A percentile compares a stretch with the other conserved stretches of the same genome.
These are phyloP conservation scores for Nasonia vitripennis DNA, from an alignment of 1,140 invertebrate species.

Conservation along the genomic window DNA sequence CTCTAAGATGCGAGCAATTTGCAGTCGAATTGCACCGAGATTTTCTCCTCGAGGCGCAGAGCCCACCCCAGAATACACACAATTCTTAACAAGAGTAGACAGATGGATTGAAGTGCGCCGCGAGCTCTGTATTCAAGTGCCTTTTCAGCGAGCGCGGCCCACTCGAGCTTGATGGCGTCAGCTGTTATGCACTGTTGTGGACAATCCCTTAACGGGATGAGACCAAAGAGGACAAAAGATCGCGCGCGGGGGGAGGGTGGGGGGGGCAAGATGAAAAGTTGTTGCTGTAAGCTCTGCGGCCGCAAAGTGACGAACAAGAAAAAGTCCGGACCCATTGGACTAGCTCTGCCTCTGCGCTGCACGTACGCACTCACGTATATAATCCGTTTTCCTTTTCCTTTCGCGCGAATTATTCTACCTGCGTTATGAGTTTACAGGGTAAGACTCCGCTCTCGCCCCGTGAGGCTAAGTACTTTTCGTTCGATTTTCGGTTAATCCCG, in stretches of 20 bases:
- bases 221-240: neutral
- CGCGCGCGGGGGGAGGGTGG: neutral
- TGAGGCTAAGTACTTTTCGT: constrained; percentile 13
- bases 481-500: constrained; percentile 18
- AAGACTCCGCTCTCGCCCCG: neutral
- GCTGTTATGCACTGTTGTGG: constrained; percentile 68
- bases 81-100: constrained; percentile 65
- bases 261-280: constrained; percentile 21
- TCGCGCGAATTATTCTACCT: neutral
- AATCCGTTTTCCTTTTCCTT: constrained; percentile 51
- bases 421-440: constrained; percentile 39
- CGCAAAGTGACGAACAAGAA: constrained; percentile 10
- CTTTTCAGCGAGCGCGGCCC: constrained; percentile 55
- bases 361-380: constrained; percentile 21
- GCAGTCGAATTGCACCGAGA: constrained; percentile 3
- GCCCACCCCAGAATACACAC: constrained; percentile 3
- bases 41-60: constrained; percentile 9
- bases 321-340: constrained; percentile 16
- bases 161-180: constrained; percentile 67
- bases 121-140: constrained; percentile 65
- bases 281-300: neutral
- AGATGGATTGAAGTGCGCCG: constrained; percentile 67
- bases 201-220: constrained; percentile 55
- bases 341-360: constrained; percentile 3
- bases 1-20: constrained; percentile 36